Conservation (phyloP, 2,113 vertebrate species). For the Mirza zaza region DNA sequence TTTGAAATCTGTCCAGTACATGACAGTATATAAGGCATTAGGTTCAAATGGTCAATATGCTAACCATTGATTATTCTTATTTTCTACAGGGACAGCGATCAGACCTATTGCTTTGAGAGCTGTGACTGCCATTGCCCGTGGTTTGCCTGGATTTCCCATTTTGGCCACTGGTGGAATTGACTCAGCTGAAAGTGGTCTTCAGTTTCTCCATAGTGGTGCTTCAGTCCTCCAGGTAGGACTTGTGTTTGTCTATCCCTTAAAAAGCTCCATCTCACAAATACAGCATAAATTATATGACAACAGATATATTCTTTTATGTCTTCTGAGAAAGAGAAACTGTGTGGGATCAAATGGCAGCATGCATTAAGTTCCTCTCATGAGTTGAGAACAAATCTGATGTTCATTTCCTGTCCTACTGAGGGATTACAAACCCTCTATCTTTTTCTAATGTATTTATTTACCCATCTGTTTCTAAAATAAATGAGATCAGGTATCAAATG, state of each 20-base stretch:
- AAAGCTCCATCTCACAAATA: background rate
- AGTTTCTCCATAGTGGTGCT: conserved; percentile 95
- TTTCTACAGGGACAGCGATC: conserved; percentile 90
- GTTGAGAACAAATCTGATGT: background rate
- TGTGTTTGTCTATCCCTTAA: background rate
- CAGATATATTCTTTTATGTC: background rate
- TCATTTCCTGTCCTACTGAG: background rate
- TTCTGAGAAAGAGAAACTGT: background rate
- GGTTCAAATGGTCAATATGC: accelerated
- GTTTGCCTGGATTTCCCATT: conserved; percentile 92
- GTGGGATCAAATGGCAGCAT: background rate
- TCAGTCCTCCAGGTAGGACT: conserved; percentile 92
- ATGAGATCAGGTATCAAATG: background rate
- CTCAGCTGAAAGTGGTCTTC: conserved; percentile 93
- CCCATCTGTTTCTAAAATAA: background rate
- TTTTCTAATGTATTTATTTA: background rate
- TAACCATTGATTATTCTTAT: background rate
- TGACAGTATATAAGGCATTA: background rate
- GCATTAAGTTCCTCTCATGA: background rate
- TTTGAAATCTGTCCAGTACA: background rate
- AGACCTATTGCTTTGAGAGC: conserved; percentile 93
- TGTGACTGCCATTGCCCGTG: conserved; percentile 90
- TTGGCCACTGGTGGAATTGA: conserved; percentile 96
- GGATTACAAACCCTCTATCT: background rate
- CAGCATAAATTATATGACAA: background rate